phyloP scores from a whole-genome alignment of 2,113 vertebrate genomes.

The Lophius piscatorius region DNA sequence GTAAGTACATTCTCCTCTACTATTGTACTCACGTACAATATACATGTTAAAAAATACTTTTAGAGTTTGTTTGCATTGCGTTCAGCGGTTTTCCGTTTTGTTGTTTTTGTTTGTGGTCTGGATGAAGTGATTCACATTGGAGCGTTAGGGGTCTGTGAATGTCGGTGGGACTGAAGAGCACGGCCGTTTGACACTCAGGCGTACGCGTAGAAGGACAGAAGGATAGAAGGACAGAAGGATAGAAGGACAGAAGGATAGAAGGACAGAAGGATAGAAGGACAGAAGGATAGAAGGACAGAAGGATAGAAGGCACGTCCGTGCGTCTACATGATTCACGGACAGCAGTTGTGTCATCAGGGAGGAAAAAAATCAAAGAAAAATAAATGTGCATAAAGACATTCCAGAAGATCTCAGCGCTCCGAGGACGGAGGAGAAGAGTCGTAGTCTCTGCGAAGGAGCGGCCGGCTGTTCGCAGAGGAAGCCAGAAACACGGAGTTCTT shows the following conservation, averaged over 20 bases:
- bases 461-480: slow-evolving; percentile 30
- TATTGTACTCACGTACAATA: slow-evolving; percentile 84
- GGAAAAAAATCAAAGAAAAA: slow-evolving; percentile 29
- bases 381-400: not conserved
- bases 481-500: slow-evolving; percentile 37
- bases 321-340: slow-evolving; percentile 58
- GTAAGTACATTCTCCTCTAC: slow-evolving; percentile 83
- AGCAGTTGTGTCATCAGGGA: slow-evolving; percentile 49
- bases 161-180: slow-evolving; percentile 61
- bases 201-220: slow-evolving; percentile 69
- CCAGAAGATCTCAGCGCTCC: slow-evolving; percentile 32
- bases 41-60: slow-evolving; percentile 86
- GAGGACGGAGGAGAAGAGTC: slow-evolving; percentile 13
- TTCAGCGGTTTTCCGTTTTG: slow-evolving; percentile 54
- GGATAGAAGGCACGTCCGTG: slow-evolving; percentile 71
- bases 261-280: too few species aligned
- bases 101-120: too few species aligned
- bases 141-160: slow-evolving; percentile 66
- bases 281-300: too few species aligned
- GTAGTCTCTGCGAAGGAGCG: slow-evolving; percentile 53
- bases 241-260: too few species aligned
- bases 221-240: too few species aligned
- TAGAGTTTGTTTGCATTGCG: slow-evolving; percentile 80
- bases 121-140: slow-evolving; percentile 80
- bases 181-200: slow-evolving; percentile 42